These are phyloP conservation scores for Colossoma macropomum DNA, from an alignment of 2,113 vertebrate species.

Conservation along the genomic window DNA sequence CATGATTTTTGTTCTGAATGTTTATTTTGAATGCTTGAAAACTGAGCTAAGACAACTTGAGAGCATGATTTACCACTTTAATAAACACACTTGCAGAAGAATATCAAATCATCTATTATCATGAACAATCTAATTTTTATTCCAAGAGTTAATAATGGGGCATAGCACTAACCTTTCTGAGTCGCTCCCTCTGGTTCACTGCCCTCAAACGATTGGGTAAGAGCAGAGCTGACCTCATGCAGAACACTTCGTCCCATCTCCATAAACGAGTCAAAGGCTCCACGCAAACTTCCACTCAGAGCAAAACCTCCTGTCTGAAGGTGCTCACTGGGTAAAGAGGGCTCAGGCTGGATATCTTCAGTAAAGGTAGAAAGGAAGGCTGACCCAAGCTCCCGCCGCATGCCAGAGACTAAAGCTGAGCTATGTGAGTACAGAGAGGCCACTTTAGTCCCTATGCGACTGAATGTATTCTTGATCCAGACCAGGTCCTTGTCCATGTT, in stretches of 20 bases:
- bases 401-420: constrained; percentile 72
- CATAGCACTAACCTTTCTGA: constrained; percentile 66
- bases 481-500: constrained; percentile 71
- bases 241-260: constrained; percentile 79
- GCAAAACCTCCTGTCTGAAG: constrained; percentile 52
- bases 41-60: too few relatives aligned
- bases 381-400: constrained; percentile 78
- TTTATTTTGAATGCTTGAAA: too few relatives aligned
- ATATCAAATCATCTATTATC: too few relatives aligned
- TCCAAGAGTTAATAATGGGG: background rate
- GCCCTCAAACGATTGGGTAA: constrained; percentile 70
- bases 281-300: constrained; percentile 67
- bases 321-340: constrained; percentile 57
- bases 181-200: constrained; percentile 62
- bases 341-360: constrained; percentile 64
- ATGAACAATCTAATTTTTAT: background rate
- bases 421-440: constrained; percentile 77
- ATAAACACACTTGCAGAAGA: too few relatives aligned
- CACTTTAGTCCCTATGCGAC: constrained; percentile 69
- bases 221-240: constrained; percentile 72
- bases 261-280: constrained; percentile 74
- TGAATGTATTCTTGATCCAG: constrained; percentile 76
- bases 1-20: too few relatives aligned
- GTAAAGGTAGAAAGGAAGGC: constrained; percentile 78
- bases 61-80: too few relatives aligned